Conservation (phyloP, 2,113 vertebrate species). For the Strix uralensis region DNA sequence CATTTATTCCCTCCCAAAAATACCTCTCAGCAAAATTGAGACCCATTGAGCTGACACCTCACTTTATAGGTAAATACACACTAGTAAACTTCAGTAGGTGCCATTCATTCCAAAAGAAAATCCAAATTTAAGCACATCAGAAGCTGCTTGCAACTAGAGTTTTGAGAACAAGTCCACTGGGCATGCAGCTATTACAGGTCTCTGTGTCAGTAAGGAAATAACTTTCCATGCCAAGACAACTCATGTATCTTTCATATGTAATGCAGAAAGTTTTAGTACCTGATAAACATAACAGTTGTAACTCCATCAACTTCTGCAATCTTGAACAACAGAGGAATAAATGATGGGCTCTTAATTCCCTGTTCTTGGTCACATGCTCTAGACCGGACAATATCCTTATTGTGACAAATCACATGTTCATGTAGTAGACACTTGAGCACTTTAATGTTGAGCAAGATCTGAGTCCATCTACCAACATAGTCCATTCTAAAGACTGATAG, state of each 20-base stretch:
- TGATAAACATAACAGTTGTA: background rate
- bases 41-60: background rate
- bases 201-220: background rate
- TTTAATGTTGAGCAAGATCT: accelerated
- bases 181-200: background rate
- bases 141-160: background rate
- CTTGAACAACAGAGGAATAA: background rate
- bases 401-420: background rate
- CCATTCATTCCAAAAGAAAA: background rate
- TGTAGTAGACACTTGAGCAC: background rate
- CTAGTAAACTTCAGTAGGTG: background rate
- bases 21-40: background rate
- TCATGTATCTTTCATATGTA: background rate
- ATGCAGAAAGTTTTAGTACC: background rate
- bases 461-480: background rate
- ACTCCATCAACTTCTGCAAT: background rate
- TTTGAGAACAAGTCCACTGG: background rate
- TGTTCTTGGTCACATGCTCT: background rate
- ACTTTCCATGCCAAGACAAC: background rate
- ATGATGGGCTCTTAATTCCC: background rate
- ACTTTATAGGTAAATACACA: background rate
- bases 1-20: background rate
- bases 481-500: background rate
- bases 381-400: background rate
- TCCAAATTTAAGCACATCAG: background rate